Base-by-base conservation (phyloP, 2,113 vertebrate species). In the Oncorhynchus clarkii region DNA sequence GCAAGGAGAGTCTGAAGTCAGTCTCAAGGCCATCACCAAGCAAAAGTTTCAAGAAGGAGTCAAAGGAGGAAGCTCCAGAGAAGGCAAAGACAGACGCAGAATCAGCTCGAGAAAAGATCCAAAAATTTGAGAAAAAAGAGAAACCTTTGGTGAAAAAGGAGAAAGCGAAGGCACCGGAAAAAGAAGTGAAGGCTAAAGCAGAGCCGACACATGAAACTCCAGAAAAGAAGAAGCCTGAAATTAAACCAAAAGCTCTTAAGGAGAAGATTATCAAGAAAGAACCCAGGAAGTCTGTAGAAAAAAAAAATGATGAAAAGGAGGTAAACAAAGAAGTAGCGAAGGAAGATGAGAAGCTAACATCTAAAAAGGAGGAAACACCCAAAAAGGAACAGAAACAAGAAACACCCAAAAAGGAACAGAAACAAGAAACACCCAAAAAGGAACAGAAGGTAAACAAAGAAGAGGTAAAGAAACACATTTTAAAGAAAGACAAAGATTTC, bases 1-100 rank as follows among this genome's bases (percentile, higher is more conserved):
- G 97, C 89, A 96, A 94, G 79, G 97, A 98, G 84, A 99, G 95
- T 74, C 92, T 98, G 0, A 98, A 96, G 80, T 96, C 95, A 57
- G 93, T 89, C 11, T 82, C 94, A 16, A 97, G 95, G 82, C 90
- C 95, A 49, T 92, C 95, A 65, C 84, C 93, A 16, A 94, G 73
- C 82, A 98, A 94, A 84, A 89, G 91, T 4, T 68, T 93, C 66
- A 94, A 93, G 57, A 99, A 97, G 72, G 95, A 96, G 34, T 96
- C 95, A 64, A 96, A 94, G 84, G 97, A 98, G 72, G 97, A 97
- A 88, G 70, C 85, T n/a, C 24, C 89, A 1, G 97, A 98, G 60
- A 90, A 92, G 60, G 77, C 82, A 14, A 98, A 97, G 79, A 70
- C 85, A 59, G 86, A 90, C 39, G 72, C 78, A 48, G 91, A 91